A percentile compares a stretch with the other conserved stretches of the same genome.
Conservation (phyloP, 2,888 invertebrate species). For the Empis livida region DNA sequence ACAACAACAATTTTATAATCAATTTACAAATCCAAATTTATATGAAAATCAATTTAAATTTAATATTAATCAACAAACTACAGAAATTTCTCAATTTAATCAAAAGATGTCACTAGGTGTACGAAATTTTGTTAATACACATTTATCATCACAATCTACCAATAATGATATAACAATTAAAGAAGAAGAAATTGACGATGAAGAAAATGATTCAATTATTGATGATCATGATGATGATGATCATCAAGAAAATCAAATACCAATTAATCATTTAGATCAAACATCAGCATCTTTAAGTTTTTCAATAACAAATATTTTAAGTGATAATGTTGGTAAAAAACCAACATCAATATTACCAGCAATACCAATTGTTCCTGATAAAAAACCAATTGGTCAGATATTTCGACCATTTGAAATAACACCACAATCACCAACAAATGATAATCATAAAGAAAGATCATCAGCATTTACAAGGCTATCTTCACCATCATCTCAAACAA, state of each 20-base stretch:
- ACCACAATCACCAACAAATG: conserved; percentile 11
- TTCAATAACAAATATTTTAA: conserved; percentile 34
- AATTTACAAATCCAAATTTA: background rate
- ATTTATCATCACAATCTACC: conserved; percentile 21
- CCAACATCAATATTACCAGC: background rate
- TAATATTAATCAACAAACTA: background rate
- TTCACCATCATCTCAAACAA: conserved; percentile 11
- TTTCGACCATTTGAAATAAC: conserved; percentile 31
- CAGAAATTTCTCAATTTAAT: conserved; percentile 6
- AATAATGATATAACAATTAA: conserved; percentile 24
- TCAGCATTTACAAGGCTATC: conserved; percentile 29
- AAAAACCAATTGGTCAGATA: conserved; percentile 13
- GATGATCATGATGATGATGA: conserved; percentile 14
- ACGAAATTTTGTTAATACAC: conserved; percentile 12
- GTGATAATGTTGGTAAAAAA: conserved; percentile 30
- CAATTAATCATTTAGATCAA: conserved; percentile 3
- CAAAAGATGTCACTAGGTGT: conserved; percentile 10
- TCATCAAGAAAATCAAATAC: too few relatives aligned
- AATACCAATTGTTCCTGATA: background rate
- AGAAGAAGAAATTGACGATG: conserved; percentile 32
- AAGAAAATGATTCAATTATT: conserved; percentile 24
- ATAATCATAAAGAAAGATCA: conserved; percentile 19
- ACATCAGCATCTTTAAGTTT: conserved; percentile 23
- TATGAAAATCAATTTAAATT: background rate
- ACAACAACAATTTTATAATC: background rate